These are phyloP conservation scores for Fragum whitleyi DNA, from an alignment of 2,888 invertebrate species.

Conservation along the genomic window DNA sequence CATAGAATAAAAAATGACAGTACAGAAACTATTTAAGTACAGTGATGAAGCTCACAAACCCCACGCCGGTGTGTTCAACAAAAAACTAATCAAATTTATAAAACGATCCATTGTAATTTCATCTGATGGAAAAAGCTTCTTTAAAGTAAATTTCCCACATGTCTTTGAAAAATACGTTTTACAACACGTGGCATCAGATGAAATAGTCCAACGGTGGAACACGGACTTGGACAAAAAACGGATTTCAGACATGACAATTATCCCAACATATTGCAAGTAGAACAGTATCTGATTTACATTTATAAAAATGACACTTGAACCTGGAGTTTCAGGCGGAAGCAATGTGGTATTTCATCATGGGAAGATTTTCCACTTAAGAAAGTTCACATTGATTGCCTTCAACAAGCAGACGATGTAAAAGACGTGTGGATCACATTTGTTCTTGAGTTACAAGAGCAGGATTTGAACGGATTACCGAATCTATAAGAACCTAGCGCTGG, in stretches of 20 bases:
- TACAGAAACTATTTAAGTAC: constrained; percentile 35
- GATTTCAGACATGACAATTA: constrained; percentile 22
- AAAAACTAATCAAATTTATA: constrained; percentile 22
- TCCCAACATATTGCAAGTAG: constrained; percentile 13
- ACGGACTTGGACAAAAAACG: constrained; percentile 8
- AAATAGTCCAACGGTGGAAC: constrained; percentile 22
- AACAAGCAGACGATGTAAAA: too few species aligned
- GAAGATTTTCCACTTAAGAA: too few species aligned
- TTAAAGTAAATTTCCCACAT: constrained; percentile 32
- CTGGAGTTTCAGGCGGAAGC: constrained; percentile 20
- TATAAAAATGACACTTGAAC: constrained; percentile 28
- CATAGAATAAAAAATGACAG: constrained; percentile 27
- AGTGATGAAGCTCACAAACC: constrained; percentile 25
- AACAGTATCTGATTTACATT: constrained; percentile 7
- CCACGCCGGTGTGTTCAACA: constrained; percentile 11
- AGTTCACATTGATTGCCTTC: too few species aligned
- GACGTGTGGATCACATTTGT: too few species aligned
- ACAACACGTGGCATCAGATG: constrained; percentile 29
- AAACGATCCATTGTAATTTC: constrained; percentile 32
- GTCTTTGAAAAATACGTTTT: constrained; percentile 32
- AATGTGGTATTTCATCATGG: too few species aligned
- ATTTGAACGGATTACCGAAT: too few species aligned
- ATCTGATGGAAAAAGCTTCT: constrained; percentile 32
- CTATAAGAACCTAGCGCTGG: too few species aligned
- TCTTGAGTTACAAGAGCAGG: too few species aligned